These are phyloP conservation scores for Halictus quadricinctus DNA, from an alignment of 2,888 invertebrate species.

Conservation along the genomic window DNA sequence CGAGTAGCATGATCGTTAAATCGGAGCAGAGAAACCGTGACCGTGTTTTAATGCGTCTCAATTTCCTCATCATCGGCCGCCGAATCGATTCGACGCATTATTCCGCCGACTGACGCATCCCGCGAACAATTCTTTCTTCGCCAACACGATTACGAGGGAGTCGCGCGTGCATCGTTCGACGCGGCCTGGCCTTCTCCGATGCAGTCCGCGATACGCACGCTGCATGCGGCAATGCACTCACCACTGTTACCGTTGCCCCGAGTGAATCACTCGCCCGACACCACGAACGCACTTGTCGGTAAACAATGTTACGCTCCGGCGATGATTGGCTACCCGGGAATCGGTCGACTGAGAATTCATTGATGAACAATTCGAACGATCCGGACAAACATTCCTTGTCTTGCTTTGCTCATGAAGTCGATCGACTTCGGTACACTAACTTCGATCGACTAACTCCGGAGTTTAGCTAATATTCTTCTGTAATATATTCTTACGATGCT, in stretches of 20 bases:
- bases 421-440: too few species aligned
- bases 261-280: conserved; percentile 22
- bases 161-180: conserved; percentile 9
- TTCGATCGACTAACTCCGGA: background rate
- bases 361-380: background rate
- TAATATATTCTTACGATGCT: too few species aligned
- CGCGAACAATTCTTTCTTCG: conserved; percentile 19
- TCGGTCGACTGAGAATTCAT: background rate
- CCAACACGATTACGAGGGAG: background rate
- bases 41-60: conserved; percentile 20
- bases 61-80: conserved; percentile 16
- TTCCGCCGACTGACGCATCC: conserved; percentile 31
- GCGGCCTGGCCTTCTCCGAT: conserved; percentile 26
- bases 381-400: background rate
- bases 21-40: conserved; percentile 38
- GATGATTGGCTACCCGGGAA: background rate
- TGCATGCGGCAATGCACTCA: conserved; percentile 35
- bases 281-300: conserved; percentile 11
- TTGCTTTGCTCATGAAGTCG: background rate
- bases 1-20: conserved; percentile 8
- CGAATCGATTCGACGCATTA: conserved; percentile 1
- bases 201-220: conserved; percentile 23
- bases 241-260: background rate
- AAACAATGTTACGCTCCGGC: background rate
- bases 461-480: too few species aligned